Base-by-base conservation (phyloP, 2,113 vertebrate genomes). In the Cettia cetti region DNA sequence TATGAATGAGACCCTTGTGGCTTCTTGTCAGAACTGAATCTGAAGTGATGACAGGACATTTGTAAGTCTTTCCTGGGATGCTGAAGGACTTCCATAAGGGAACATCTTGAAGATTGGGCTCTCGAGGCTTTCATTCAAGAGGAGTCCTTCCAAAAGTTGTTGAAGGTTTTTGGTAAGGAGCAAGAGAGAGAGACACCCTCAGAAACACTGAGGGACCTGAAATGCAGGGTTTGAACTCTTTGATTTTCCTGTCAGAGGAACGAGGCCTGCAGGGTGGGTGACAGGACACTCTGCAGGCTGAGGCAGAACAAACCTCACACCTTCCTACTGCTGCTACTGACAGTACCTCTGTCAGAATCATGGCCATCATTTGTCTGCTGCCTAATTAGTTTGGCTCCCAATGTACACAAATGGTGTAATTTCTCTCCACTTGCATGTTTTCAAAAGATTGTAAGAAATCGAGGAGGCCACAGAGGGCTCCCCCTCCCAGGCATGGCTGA, bases 11-110 rank as follows among this genome's bases (percentile, higher is more conserved):
- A 82, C 96, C 95, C 96, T 92, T 89, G 97, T 96, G 97, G 94
- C 86, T 94, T 94, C 96, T 86, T 97, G 96, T 97, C 97, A 97
- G 94, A 95, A 78, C 28, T 92, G 96, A 96, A 97, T 94, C 90
- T 97, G 95, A 96, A 97, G 92, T 96, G 95, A 96, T 97, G 97
- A 97, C 95, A 97, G 92, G 78, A 93, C 96, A 94, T 95, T 97
- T 95, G 80, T 86, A 93, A 94, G 93, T 78, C 92, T 95, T 96
- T 94, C 87, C 59, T 82, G 76, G 82, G 82, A 95, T 90, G 89
- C 47, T 97, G 90, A 97, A 97, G 90, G 94, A 92, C 94, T 97
- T 94, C 90, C 84, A 60, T 35, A 84, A 92, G 94, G 96, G 92
- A 95, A 64, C 85, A 57, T 88, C 89, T 77, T 60, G 49, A 89